Evolutionary conservation across 2,888 invertebrate genomes (phyloP), one percentile per base, ranked within the genome.

Genomic region (Herminia tarsipennalis): DNA sequence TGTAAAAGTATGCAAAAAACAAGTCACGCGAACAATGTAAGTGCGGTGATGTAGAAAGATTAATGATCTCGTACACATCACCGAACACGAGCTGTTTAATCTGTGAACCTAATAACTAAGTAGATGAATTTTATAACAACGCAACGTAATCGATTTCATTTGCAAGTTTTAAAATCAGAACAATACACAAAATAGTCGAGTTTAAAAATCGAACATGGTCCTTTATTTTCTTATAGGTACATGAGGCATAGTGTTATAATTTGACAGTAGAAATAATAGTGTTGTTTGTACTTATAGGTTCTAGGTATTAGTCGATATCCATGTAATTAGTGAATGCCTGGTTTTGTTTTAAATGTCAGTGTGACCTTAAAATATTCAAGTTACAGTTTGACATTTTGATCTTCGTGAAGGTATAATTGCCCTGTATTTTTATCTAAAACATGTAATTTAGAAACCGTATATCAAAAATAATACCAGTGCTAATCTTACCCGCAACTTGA

Each of bases 1-100:
- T 66, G 66, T 57, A 60, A 60, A 60, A 66, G 55, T 49, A 55
- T 53, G 52, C 40, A 63, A 54, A 66, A n/a, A 63, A 47, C 39
- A 5, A 47, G 39, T 43, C 63, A 66, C 60, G 66, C 65, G 20
- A 66, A 37, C 40, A 41, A 25, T 38, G 48, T 25, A 21, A 35
- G 48, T 24, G 47, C 46, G 38, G 21, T 57, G 41, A 48, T 40
- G 63, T 46, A 36, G 36, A 50, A 52, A 62, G 66, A 65, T 63
- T 50, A 53, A 55, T 51, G 50, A 57, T 60, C 62, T 54, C 27
- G 44, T 49, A 35, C 37, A 43, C 29, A 53, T 12, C 14, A 24
- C 18, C 30, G n/a, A 35, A 14, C 10, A 30, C 14, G 32, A 34
- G 17, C 6, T 17, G 35, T 4, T 9, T 16, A 2, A 43, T 13